Conservation (phyloP, 2,113 vertebrate genomes). For the Brachyhypopomus gauderio region DNA sequence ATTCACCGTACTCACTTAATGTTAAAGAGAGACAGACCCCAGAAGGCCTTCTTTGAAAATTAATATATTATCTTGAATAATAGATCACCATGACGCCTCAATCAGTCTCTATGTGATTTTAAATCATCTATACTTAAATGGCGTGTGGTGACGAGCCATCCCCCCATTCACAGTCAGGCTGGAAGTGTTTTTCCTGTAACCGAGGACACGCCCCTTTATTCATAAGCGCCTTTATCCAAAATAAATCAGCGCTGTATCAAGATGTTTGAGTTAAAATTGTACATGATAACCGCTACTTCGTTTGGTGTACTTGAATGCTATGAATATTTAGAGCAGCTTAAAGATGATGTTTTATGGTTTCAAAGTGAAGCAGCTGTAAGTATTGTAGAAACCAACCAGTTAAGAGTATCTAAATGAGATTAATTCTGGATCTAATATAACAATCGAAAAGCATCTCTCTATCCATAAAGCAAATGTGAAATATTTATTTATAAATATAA, state of each 20-base stretch:
- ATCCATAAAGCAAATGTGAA: neutral
- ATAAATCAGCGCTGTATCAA: neutral
- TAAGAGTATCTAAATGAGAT: neutral
- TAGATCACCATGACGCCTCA: neutral
- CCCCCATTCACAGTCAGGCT: neutral
- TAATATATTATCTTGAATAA: neutral
- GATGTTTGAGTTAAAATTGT: neutral
- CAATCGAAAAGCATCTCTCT: neutral
- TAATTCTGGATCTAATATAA: no score
- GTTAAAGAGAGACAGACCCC: neutral
- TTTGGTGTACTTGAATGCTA: neutral
- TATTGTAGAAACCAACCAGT: neutral
- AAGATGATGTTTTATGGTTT: neutral
- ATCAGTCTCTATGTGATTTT: no score
- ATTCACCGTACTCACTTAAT: neutral
- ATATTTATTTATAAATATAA: no score
- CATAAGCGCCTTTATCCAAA: neutral
- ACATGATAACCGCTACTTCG: neutral
- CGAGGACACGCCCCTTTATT: no score
- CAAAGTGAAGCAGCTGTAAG: neutral
- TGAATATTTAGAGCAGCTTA: neutral
- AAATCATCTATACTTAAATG: constrained; percentile 1
- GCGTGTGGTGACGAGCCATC: neutral
- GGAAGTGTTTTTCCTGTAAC: neutral
- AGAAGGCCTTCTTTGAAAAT: neutral